Conservation (phyloP, 1,140 invertebrate species). For the Drosophila serrata region DNA sequence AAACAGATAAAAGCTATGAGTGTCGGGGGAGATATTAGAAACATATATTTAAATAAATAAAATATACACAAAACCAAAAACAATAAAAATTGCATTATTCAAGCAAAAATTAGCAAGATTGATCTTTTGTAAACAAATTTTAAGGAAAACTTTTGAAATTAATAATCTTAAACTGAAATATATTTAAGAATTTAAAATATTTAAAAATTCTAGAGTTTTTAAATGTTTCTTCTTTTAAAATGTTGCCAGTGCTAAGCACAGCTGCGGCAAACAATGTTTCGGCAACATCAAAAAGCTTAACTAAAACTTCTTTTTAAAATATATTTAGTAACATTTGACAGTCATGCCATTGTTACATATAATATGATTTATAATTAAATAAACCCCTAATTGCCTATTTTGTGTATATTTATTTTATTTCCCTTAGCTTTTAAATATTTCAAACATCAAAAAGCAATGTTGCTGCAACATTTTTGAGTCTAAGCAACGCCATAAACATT, state of each 20-base stretch:
- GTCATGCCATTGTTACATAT: not conserved
- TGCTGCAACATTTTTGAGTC: slow-evolving; percentile 35
- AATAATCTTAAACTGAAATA: not conserved
- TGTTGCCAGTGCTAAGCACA: not conserved
- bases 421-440: not conserved
- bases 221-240: not conserved
- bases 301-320: not conserved
- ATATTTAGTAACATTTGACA: not conserved
- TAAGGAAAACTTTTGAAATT: not conserved
- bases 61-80: not conserved
- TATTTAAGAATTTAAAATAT: no score
- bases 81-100: slow-evolving; percentile 4
- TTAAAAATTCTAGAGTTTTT: not conserved
- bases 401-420: not conserved
- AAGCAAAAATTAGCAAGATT: not conserved
- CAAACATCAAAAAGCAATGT: slow-evolving; percentile 5
- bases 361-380: not conserved
- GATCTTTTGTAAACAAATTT: not conserved
- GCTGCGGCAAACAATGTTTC: not conserved
- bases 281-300: not conserved
- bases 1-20: not conserved
- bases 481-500: not conserved
- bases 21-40: slow-evolving; percentile 26
- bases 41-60: slow-evolving; percentile 1
- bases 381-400: accelerated